Conservation (phyloP, 2,888 invertebrate species). For the Papilio demoleus region DNA sequence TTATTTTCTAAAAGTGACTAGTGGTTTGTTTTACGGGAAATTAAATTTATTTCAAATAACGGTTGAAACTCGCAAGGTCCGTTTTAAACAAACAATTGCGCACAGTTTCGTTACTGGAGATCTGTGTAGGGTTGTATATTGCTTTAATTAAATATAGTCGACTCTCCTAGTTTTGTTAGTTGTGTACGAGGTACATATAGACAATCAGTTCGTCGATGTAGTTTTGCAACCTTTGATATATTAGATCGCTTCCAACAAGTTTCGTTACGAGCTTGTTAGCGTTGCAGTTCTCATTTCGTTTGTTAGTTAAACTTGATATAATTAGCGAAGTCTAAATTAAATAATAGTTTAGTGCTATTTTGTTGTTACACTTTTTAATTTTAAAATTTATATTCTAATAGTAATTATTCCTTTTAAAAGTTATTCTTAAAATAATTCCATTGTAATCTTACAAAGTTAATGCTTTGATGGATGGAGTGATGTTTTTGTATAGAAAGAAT, state of each 20-base stretch:
- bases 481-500: too few species aligned
- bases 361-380: neutral
- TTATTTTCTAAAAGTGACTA: too few species aligned
- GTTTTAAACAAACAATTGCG: too few species aligned
- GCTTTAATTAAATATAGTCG: neutral
- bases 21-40: too few species aligned
- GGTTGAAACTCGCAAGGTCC: too few species aligned
- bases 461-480: too few species aligned
- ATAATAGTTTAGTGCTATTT: neutral
- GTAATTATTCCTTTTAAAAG: neutral
- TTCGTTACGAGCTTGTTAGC: slow-evolving; percentile 2
- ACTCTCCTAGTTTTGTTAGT: neutral
- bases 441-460: too few species aligned
- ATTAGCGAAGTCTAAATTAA: slow-evolving; percentile 9
- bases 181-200: neutral
- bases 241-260: neutral
- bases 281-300: neutral
- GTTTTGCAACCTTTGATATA: neutral
- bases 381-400: neutral
- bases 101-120: too few species aligned
- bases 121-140: neutral
- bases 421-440: too few species aligned
- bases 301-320: neutral
- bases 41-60: too few species aligned
- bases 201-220: neutral